Percentiles rank a stretch among this genome's conserved stretches.
Evolutionary conservation across 2,113 vertebrate genomes (phyloP).

Genomic region (Hucho hucho): DNA sequence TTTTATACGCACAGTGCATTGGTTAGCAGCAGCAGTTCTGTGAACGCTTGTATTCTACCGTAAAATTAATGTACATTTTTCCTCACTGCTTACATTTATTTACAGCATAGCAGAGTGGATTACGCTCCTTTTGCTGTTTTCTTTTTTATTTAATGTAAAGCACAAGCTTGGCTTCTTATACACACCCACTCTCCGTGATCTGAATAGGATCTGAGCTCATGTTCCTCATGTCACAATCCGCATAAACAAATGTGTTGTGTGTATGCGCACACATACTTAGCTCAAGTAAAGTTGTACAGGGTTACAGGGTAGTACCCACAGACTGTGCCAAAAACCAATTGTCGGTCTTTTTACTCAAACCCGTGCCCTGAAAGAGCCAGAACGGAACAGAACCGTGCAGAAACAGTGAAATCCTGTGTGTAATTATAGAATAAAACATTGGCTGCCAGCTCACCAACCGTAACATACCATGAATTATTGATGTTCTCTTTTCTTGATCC

Average conservation of each 20-base stretch:
- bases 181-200: not conserved
- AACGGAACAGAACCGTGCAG: not conserved
- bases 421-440: slow-evolving; percentile 35
- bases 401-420: slow-evolving; percentile 13
- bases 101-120: not conserved
- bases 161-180: not conserved
- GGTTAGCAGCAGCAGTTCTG: no score
- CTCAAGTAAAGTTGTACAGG: not conserved
- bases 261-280: not conserved
- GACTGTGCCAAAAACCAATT: not conserved
- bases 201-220: not conserved
- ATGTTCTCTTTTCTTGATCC: slow-evolving; percentile 13
- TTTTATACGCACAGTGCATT: no score
- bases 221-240: not conserved
- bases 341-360: not conserved
- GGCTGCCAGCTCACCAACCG: not conserved
- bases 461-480: slow-evolving; percentile 41
- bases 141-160: not conserved
- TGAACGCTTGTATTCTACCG: not conserved
- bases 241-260: not conserved
- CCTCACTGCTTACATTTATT: not conserved
- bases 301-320: not conserved
- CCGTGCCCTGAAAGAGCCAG: slow-evolving; percentile 4
- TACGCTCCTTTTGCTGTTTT: not conserved
- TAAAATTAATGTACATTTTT: not conserved